These are phyloP conservation scores for Xanthia icteritia DNA, from an alignment of 2,888 invertebrate genomes.

Conservation along the genomic window DNA sequence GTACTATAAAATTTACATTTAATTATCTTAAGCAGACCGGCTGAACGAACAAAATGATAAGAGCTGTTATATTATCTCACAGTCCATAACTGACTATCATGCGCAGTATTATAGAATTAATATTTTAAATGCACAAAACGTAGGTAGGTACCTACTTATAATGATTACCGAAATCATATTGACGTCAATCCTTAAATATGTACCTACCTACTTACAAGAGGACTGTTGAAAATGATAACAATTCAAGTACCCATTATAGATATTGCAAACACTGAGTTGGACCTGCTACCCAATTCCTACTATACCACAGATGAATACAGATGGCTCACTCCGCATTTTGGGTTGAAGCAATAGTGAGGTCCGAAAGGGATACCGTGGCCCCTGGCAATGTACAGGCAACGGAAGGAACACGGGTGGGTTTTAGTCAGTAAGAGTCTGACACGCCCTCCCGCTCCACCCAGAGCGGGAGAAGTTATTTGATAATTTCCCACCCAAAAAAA, in stretches of 20 bases:
- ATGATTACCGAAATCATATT: conserved; percentile 37
- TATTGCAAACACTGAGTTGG: not conserved
- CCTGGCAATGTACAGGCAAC: too few relatives aligned
- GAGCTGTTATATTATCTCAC: conserved; percentile 28
- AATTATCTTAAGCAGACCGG: conserved; percentile 8
- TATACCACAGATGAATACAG: too few relatives aligned
- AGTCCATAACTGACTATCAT: conserved; percentile 14
- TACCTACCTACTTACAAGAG: conserved; percentile 7
- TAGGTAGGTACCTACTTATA: not conserved
- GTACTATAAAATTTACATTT: conserved; percentile 23
- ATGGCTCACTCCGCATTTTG: too few relatives aligned
- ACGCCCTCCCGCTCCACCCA: too few relatives aligned
- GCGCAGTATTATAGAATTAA: conserved; percentile 15
- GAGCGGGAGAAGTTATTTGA: too few relatives aligned
- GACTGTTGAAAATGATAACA: conserved; percentile 32
- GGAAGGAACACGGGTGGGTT: too few relatives aligned
- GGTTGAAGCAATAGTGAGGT: too few relatives aligned
- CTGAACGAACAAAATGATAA: conserved; percentile 22
- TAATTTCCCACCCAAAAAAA: too few relatives aligned
- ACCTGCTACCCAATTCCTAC: not conserved
- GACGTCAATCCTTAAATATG: conserved; percentile 26
- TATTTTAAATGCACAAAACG: conserved; percentile 9
- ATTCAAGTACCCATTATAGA: not conserved
- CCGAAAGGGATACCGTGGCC: too few relatives aligned
- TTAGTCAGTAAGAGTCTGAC: too few relatives aligned